Base-by-base conservation (phyloP, 2,113 vertebrate species). In the Toxotes chatareus region DNA sequence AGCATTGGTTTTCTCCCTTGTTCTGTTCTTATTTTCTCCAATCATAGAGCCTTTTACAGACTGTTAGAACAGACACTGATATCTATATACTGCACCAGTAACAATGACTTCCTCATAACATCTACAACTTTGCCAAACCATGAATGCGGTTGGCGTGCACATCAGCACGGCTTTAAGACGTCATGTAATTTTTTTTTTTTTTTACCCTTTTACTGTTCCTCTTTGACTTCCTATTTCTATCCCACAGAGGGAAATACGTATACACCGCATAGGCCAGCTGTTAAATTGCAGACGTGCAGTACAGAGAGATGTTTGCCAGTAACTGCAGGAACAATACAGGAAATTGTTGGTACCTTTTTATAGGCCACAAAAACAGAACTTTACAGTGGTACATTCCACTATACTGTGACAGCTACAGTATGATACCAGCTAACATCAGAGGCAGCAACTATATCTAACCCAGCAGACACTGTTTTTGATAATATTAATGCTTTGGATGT, bases 391-490 rank as follows among this genome's bases (percentile, higher is more conserved):
- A 51, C 59, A 76, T 65, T 76, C 79, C 83, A 86, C 73, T 63
- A 72, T 80, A 82, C 69, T 79, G 77, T 81, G 76, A 91, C 83
- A 78, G 75, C 84, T 90, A 91, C 68, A 53, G 73, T 31, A 61
- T 80, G 80, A 83, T 83, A 76, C 79, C 72, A 83, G 67, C 79
- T 88, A 92, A 91, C 76, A 79, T 73, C 63, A 84, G 86, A 88
- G 76, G 88, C 83, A 86, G 65, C 75, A 71, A 87, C 89, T 79
- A 87, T 57, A 83, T 75, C 70, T 88, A 89, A 88, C 61, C 78
- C 77, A 76, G 71, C 23, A 27, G 79, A 36, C 23, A 64, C 27
- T 79, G 55, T 79, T 59, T 79, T 49, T 88, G 49, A 79, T 75
- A 72, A 75, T 34, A 56, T 72, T 62, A 23, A 82, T 65, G 85